Evolutionary conservation across 2,797 vertebrate species (phyloP).

Genomic region (Vespertilio murinus): DNA sequence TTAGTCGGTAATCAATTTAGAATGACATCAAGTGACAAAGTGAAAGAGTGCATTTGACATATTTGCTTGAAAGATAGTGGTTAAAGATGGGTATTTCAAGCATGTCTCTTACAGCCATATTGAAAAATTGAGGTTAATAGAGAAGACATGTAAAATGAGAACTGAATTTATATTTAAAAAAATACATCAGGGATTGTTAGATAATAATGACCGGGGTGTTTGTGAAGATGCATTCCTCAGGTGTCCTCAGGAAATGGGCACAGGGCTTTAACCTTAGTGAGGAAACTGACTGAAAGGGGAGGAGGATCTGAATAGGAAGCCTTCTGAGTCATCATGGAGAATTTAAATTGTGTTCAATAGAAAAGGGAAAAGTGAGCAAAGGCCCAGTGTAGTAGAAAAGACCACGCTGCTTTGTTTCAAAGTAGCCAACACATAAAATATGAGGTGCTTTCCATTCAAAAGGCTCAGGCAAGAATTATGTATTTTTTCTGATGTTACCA

Average conservation of each 20-base stretch:
- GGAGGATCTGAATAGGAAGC: neutral
- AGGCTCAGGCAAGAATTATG: neutral
- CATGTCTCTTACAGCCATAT: conserved; percentile 25
- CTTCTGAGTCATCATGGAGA: neutral
- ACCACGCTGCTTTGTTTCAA: neutral
- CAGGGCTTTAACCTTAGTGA: neutral
- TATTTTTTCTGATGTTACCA: neutral
- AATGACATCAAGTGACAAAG: conserved; percentile 61
- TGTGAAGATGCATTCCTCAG: neutral
- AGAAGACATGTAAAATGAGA: conserved; percentile 30
- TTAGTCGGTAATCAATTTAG: conserved; percentile 53
- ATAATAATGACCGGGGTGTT: neutral
- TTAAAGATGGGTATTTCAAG: conserved; percentile 49
- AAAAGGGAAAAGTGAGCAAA: neutral
- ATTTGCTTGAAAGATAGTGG: conserved; percentile 50
- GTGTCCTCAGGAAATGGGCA: neutral
- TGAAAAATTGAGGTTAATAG: conserved; percentile 30
- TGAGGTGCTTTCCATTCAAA: neutral
- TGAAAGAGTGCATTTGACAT: conserved; percentile 47
- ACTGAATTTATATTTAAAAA: conserved; percentile 39
- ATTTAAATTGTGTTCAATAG: neutral
- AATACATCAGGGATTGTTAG: neutral
- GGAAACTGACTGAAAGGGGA: neutral
- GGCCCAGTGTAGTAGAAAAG: neutral
- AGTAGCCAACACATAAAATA: neutral